These are phyloP conservation scores for Sitta carolinensis DNA, from an alignment of 2,797 vertebrate species.

Conservation along the genomic window DNA sequence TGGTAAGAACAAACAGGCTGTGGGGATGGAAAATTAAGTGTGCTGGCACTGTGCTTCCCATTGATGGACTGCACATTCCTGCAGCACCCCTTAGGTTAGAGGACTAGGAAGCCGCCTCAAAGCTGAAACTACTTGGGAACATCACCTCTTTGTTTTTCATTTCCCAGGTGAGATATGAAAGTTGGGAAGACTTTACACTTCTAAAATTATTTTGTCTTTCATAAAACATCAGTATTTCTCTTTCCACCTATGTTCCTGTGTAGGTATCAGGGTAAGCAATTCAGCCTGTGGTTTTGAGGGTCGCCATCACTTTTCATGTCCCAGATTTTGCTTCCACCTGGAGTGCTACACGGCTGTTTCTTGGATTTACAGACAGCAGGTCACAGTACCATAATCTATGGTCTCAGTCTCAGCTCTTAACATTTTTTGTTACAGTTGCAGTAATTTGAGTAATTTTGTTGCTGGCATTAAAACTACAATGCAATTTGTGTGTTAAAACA, in stretches of 20 bases:
- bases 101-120: not conserved
- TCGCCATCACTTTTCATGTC: not conserved
- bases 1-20: not conserved
- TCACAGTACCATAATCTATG: not conserved
- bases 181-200: not conserved
- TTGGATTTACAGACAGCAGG: not conserved
- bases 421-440: not conserved
- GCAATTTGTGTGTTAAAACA: not conserved
- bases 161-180: not conserved
- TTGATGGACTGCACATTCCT: accelerated
- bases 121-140: not conserved
- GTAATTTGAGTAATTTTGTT: not conserved
- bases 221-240: not conserved
- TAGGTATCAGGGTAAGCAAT: not conserved
- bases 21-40: not conserved
- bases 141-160: not conserved
- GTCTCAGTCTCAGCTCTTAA: not conserved
- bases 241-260: not conserved
- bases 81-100: not conserved
- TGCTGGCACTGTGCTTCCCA: not conserved
- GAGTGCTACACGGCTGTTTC: accelerated
- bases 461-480: not conserved
- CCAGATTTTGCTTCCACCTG: not conserved
- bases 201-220: not conserved
- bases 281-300: not conserved